phyloP scores from a whole-genome alignment of 2,113 vertebrate species.

The Hemibagrus wyckioides region DNA sequence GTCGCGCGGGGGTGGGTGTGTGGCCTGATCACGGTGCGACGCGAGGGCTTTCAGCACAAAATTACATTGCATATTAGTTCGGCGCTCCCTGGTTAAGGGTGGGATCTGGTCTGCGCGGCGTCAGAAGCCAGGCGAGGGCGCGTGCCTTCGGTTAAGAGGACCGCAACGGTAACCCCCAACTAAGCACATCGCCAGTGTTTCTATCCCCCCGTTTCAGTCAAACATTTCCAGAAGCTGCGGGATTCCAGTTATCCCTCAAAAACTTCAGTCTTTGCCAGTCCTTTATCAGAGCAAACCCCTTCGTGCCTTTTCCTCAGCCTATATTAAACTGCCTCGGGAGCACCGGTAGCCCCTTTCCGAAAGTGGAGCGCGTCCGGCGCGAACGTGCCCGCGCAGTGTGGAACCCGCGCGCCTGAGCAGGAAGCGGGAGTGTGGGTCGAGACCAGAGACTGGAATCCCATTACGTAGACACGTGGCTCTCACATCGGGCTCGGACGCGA shows the following conservation, averaged over 20 bases:
- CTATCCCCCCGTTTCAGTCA: constrained; percentile 18
- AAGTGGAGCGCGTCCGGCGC: constrained; percentile 31
- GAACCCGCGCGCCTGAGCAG: constrained; percentile 68
- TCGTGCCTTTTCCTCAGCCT: neutral
- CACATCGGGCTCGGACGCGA: constrained; percentile 69
- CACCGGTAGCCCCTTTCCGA: constrained; percentile 8
- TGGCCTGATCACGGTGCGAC: constrained; percentile 77
- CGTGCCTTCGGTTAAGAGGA: constrained; percentile 62
- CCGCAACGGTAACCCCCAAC: constrained; percentile 76
- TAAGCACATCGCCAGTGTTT: constrained; percentile 59
- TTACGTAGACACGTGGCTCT: constrained; percentile 82
- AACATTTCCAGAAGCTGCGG: neutral
- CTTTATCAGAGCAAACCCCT: neutral
- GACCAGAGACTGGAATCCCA: constrained; percentile 73
- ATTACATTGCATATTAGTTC: constrained; percentile 91
- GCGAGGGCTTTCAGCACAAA: constrained; percentile 85
- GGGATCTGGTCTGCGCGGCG: constrained; percentile 76
- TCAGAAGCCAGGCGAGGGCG: constrained; percentile 76
- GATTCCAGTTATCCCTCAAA: neutral
- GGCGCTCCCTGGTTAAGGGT: constrained; percentile 79
- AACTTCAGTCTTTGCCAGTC: constrained; percentile 5
- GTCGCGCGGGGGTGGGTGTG: constrained; percentile 70
- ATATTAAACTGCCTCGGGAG: constrained; percentile 23
- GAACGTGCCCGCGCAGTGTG: constrained; percentile 2
- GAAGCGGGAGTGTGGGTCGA: constrained; percentile 71